Conservation (phyloP, 2,888 invertebrate genomes). For the Unio pictorum region DNA sequence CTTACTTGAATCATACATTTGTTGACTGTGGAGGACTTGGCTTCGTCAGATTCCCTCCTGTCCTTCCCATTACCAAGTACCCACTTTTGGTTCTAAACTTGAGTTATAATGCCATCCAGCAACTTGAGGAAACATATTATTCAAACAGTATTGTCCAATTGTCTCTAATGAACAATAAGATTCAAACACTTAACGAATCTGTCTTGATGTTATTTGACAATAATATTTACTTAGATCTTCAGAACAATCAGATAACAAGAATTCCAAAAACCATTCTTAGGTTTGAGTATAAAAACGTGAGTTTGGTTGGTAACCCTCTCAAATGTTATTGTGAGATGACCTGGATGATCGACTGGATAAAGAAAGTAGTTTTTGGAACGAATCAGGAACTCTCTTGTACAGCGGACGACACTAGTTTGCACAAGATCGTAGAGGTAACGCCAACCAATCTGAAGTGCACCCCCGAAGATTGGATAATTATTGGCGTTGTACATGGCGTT, state of each 20-base stretch:
- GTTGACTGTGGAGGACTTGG: too few relatives aligned
- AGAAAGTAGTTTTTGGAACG: neutral
- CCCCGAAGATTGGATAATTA: conserved; percentile 5
- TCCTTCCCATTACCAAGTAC: too few relatives aligned
- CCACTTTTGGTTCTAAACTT: too few relatives aligned
- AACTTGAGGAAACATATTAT: too few relatives aligned
- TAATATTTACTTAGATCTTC: conserved; percentile 10
- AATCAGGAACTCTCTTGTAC: conserved; percentile 7
- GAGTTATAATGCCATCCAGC: too few relatives aligned
- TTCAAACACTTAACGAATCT: too few relatives aligned
- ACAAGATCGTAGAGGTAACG: conserved; percentile 19
- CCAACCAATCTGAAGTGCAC: conserved; percentile 7
- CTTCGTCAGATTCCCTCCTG: too few relatives aligned
- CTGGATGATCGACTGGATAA: conserved; percentile 39
- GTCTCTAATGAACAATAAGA: too few relatives aligned
- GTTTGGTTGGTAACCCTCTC: conserved; percentile 24
- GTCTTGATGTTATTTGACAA: too few relatives aligned
- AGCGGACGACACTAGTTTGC: conserved; percentile 7
- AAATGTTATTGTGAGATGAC: conserved; percentile 37
- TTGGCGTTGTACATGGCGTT: conserved; percentile 5
- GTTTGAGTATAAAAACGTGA: conserved; percentile 20
- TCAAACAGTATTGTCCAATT: too few relatives aligned
- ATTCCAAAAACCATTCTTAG: conserved; percentile 29
- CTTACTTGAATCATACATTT: conserved; percentile 7
- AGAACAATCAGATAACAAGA: conserved; percentile 9